phyloP scores from a whole-genome alignment of 2,888 invertebrate species.

The Pyrgus malvae region DNA sequence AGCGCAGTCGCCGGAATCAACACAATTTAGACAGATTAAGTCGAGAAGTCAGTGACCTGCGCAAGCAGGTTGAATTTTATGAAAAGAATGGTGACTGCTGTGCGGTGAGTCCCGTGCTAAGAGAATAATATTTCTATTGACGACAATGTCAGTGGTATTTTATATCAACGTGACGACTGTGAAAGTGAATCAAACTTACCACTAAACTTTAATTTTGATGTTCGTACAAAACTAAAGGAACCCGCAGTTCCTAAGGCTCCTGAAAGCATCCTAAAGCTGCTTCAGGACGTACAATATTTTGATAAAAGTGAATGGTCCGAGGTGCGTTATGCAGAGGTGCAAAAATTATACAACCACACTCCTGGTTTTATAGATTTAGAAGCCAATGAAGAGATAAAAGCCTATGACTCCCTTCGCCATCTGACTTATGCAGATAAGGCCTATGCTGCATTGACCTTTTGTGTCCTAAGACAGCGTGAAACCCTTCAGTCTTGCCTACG shows the following conservation, averaged over 20 bases:
- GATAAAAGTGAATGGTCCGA: neutral
- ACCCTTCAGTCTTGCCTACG: conserved; percentile 26
- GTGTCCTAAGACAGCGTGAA: neutral
- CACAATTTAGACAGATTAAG: neutral
- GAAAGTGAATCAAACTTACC: too few relatives aligned
- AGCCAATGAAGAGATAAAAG: neutral
- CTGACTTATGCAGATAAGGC: neutral
- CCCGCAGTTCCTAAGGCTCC: neutral
- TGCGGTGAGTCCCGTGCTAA: too few relatives aligned
- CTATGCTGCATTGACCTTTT: neutral
- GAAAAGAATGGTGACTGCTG: too few relatives aligned
- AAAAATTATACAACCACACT: neutral
- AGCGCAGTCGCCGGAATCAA: neutral
- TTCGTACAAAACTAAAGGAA: neutral
- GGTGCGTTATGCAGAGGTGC: neutral
- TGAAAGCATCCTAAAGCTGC: neutral
- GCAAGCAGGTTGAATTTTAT: neutral
- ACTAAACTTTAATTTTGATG: neutral
- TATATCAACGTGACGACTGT: too few relatives aligned
- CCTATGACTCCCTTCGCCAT: neutral
- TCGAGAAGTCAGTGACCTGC: neutral
- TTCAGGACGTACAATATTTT: neutral
- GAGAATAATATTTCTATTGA: too few relatives aligned
- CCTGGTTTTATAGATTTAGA: neutral
- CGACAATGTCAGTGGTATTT: neutral